These are phyloP conservation scores for Palythoa grandiflora DNA, from an alignment of 92 coral and sea anemone species.

Conservation along the genomic window DNA sequence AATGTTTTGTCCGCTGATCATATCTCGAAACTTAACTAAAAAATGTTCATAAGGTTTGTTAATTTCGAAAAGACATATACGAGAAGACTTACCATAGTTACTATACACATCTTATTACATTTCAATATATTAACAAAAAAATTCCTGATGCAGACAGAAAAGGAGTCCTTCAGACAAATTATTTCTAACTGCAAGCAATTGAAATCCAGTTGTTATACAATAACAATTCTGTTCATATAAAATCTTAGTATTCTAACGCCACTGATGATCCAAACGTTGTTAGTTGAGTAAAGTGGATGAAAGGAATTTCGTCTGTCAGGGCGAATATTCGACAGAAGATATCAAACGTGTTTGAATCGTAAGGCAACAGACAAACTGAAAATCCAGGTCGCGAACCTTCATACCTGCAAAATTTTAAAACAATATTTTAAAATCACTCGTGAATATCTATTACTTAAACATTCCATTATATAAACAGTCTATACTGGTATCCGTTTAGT, in stretches of 20 bases:
- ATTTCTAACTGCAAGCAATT: background rate
- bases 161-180: background rate
- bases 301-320: constrained; percentile 24
- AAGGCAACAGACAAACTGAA: constrained; percentile 32
- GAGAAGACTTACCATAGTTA: too few relatives aligned
- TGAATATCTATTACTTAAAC: too few relatives aligned
- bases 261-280: constrained; percentile 37
- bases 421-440: background rate
- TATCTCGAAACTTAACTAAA: too few relatives aligned
- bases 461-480: background rate
- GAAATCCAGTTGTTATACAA: background rate
- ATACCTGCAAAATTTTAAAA: constrained; percentile 10
- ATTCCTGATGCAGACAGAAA: too few relatives aligned
- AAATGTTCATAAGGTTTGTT: too few relatives aligned
- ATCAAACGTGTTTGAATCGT: constrained; percentile 21
- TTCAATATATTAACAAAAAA: too few relatives aligned
- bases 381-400: constrained; percentile 26
- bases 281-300: constrained; percentile 24
- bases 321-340: constrained; percentile 11
- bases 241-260: constrained; percentile 9
- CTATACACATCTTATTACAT: too few relatives aligned
- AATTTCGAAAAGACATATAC: too few relatives aligned
- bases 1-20: too few relatives aligned
- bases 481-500: too few relatives aligned
- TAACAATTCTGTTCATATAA: too few relatives aligned